A percentile compares a stretch with the other conserved stretches of the same genome.
Conservation (phyloP, 1,140 invertebrate genomes). For the Calliopsis andreniformis region DNA sequence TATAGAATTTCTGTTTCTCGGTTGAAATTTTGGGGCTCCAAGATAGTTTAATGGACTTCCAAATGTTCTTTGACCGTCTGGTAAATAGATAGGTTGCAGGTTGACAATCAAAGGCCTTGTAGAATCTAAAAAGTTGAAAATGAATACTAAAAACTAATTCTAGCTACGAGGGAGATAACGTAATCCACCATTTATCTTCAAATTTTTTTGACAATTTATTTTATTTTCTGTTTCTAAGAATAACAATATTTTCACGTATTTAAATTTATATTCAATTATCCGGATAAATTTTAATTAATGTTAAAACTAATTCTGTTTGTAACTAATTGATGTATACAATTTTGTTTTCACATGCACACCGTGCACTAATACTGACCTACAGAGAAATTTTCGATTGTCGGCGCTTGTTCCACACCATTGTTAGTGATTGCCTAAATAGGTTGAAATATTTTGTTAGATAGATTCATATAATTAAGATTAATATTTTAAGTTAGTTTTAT, state of each 20-base stretch:
- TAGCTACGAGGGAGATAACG: too few relatives aligned
- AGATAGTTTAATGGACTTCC: constrained; percentile 88
- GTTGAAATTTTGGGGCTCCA: constrained; percentile 83
- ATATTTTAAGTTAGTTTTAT: not conserved
- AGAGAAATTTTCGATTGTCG: constrained; percentile 26
- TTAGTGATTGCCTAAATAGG: constrained; percentile 37
- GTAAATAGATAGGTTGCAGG: constrained; percentile 81
- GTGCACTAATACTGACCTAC: constrained; percentile 51
- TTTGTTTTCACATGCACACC: not conserved
- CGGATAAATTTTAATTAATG: not conserved
- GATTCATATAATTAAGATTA: not conserved
- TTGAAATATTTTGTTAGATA: constrained; percentile 36
- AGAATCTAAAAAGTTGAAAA: constrained; percentile 59
- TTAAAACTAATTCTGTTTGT: not conserved
- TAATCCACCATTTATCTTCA: too few relatives aligned
- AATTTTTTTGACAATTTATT: not conserved
- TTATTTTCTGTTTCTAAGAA: too few relatives aligned
- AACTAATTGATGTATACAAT: not conserved
- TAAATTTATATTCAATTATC: too few relatives aligned
- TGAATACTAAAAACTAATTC: not conserved
- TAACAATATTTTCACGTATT: too few relatives aligned
- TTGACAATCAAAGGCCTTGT: constrained; percentile 64
- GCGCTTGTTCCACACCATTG: constrained; percentile 28
- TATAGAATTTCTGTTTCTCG: constrained; percentile 83
- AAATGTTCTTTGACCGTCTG: constrained; percentile 83